Evolutionary conservation across 2,113 vertebrate species (phyloP), one percentile per base, ranked within the genome.

Genomic region (Phalacrocorax carbo): DNA sequence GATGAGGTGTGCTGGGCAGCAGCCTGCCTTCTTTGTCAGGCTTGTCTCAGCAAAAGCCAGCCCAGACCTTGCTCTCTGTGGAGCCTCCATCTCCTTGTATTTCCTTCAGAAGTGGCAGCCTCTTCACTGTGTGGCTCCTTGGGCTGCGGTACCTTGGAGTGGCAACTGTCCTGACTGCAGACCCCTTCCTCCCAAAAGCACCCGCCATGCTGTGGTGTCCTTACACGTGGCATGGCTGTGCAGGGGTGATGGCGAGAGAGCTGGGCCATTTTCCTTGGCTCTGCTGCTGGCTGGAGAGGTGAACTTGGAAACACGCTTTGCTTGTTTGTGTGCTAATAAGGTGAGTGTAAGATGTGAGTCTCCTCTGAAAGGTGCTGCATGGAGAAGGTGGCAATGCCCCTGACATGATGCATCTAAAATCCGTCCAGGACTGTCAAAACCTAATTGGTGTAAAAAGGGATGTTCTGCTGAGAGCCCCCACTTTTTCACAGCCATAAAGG

Each of bases 81-180:
- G 16, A 83, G 19, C 40, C 36, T 83, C 13, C 32, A 20, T n/a
- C 48, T 58, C 46, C 26, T n/a, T 68, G 25, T 84, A 5, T 83
- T 55, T 86, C 17, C 30, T 71, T 66, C 26, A 49, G 72, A 52
- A 58, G 38, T 1, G 1, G 38, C 13, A n/a, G 17, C 27, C 15
- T 15, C 21, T 69, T 78, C 10, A 4, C 30, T 29, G 25, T 22
- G 27, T 20, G 48, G 18, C 72, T 80, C 8, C 62, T 44, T 52
- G n/a, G 25, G 15, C 46, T 84, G 79, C 0, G 2, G 11, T 26
- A 48, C 18, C 34, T 20, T 30, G n/a, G 27, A 84, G 79, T 2
- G 3, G 55, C 0, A 3, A 13, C 34, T 1, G 0, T 55, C 42
- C 10, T 20, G 34, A 3, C 26, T 0, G 0, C 48, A 42, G 64